Percentiles rank a stretch among this genome's conserved stretches.
Evolutionary conservation across 2,113 vertebrate species (phyloP).

Genomic region (Odobenus rosmarus): DNA sequence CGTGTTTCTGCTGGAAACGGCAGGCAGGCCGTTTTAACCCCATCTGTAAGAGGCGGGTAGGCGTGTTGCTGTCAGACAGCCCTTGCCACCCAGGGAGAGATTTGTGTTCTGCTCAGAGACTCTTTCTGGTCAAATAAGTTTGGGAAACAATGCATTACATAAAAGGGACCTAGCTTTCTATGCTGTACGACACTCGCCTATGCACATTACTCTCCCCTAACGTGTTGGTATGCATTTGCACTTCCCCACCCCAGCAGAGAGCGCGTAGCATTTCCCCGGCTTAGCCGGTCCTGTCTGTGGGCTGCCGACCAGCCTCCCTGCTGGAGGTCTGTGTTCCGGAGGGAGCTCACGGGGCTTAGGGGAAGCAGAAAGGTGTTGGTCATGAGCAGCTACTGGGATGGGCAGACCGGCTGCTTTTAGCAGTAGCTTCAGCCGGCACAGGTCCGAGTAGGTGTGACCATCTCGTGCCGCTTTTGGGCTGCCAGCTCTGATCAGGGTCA

Average conservation of each 20-base stretch:
- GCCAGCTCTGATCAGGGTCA: not conserved
- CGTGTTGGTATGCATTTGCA: not conserved
- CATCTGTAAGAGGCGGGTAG: not conserved
- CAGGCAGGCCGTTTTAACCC: rapidly evolving
- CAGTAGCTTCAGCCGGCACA: not conserved
- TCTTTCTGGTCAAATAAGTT: not conserved
- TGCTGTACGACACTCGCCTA: not conserved
- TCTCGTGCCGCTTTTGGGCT: not conserved
- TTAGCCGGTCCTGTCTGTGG: not conserved
- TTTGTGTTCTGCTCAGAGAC: not conserved
- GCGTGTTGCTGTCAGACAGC: not conserved
- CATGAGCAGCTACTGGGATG: no score
- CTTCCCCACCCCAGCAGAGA: not conserved
- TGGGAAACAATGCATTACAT: not conserved
- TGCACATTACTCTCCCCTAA: rapidly evolving
- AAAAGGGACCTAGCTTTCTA: not conserved
- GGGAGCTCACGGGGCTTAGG: not conserved
- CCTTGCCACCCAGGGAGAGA: not conserved
- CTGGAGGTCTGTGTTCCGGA: not conserved
- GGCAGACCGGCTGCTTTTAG: not conserved
- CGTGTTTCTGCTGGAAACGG: not conserved
- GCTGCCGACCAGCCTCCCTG: not conserved
- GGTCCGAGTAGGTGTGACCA: not conserved
- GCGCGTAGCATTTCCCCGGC: not conserved
- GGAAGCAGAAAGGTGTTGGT: not conserved